These are phyloP conservation scores for Heliangelus exortis DNA, from an alignment of 2,797 vertebrate species.

Conservation along the genomic window DNA sequence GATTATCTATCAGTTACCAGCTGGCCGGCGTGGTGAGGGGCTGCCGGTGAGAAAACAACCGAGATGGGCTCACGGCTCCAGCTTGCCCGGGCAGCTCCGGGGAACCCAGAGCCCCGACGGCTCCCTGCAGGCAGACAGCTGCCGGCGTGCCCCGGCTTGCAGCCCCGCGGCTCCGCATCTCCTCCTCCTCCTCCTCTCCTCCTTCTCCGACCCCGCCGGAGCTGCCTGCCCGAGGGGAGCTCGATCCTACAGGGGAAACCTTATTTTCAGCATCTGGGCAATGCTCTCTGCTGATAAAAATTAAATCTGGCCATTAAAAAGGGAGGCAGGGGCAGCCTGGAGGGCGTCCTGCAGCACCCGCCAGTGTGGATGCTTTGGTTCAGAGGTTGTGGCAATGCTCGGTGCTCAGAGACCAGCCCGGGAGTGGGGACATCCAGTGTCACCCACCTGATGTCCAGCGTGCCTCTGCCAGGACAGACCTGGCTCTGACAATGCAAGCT, in stretches of 20 bases:
- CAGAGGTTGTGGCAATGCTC: fast-evolving
- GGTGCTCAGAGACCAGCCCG: not conserved
- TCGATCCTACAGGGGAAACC: conserved; percentile 78
- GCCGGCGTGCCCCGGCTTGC: conserved; percentile 74
- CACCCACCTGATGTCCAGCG: not conserved
- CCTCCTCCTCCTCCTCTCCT: not conserved
- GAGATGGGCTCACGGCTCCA: not conserved
- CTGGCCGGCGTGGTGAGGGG: conserved; percentile 29
- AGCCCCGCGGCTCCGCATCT: conserved; percentile 68
- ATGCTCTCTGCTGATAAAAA: not conserved
- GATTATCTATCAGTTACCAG: conserved; percentile 80
- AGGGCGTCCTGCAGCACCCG: not conserved
- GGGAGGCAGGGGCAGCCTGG: not conserved
- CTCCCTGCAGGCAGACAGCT: conserved; percentile 46
- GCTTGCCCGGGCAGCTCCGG: conserved; percentile 83
- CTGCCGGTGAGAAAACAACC: not conserved
- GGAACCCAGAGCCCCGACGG: conserved; percentile 77
- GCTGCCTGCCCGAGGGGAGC: conserved; percentile 50
- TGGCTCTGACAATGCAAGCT: fast-evolving
- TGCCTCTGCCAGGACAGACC: not conserved
- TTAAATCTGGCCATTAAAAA: not conserved
- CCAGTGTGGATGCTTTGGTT: fast-evolving
- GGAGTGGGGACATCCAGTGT: fast-evolving
- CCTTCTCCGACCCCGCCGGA: not conserved
- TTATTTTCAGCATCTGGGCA: conserved; percentile 80